Base-by-base conservation (phyloP, 2,797 vertebrate species). In the Chromis chromis region DNA sequence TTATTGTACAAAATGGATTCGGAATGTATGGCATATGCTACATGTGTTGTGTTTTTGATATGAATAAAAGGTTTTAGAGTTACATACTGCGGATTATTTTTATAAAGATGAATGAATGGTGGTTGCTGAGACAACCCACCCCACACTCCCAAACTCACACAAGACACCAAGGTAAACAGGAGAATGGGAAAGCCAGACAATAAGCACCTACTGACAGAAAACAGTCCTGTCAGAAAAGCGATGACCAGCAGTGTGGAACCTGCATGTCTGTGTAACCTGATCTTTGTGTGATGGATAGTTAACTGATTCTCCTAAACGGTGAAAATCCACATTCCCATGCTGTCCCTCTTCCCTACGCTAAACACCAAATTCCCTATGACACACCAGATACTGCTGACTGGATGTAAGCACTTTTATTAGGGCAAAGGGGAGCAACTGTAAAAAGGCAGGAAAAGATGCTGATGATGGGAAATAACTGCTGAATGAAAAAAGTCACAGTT, bases 251-350 rank as follows among this genome's bases (percentile, higher is more conserved):
- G 76, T 56, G 73, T 58, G 40, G 65, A 86, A 86, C 84, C 90
- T 84, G 79, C 90, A 84, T 88, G 90, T 87, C 59, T 2, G 77
- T 86, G 93, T 85, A 94, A 94, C 86, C 62, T 78, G 88, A 95
- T 88, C 89, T 79, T 25, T 86, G 78, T 84, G 85, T 93, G 93
- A 93, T 89, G 84, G 91, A 93, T 92, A 79, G 90, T 80, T 91
- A 93, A 93, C 91, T 87, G 92, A 89, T 91, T 90, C 86, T 78
- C 9, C 70, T 78, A 82, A 85, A 87, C 82, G 48, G 79, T 83
- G 70, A 84, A 89, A 90, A 89, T 72, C 76, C 76, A 79, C 85
- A 85, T 93, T 92, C 88, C 90, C 91, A 92, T 88, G 81, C 73
- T 82, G 58, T 63, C 68, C 58, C 52, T 74, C 74, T 79, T 61